Evolutionary conservation across 2,888 invertebrate genomes (phyloP).

Genomic region (Dasypolia templi): DNA sequence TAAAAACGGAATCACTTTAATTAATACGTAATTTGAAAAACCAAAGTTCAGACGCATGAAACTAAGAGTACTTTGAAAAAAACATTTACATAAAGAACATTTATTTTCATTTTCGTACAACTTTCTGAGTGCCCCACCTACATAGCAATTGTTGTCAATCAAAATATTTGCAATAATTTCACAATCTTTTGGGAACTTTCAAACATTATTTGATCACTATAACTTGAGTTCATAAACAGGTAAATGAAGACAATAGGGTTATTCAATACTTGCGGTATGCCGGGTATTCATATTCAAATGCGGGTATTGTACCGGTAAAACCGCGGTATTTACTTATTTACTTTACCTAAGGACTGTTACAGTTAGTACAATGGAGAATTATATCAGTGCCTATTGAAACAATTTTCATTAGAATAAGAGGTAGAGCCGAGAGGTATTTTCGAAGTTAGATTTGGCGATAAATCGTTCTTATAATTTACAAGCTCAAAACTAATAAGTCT

Average conservation of each 20-base stretch:
- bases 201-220: slow-evolving; percentile 6
- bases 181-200: neutral
- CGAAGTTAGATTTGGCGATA: too few relatives aligned
- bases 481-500: too few relatives aligned
- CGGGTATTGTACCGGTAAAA: slow-evolving; percentile 22
- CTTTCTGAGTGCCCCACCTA: neutral
- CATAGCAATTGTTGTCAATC: neutral
- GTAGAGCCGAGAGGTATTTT: slow-evolving; percentile 7
- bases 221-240: neutral
- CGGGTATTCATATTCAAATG: slow-evolving; percentile 41
- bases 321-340: slow-evolving; percentile 17
- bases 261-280: slow-evolving; percentile 24
- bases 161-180: neutral
- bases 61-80: neutral
- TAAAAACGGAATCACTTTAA: too few relatives aligned
- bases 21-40: too few relatives aligned
- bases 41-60: too few relatives aligned
- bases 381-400: slow-evolving; percentile 14
- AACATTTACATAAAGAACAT: neutral
- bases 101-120: neutral
- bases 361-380: slow-evolving; percentile 24
- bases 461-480: too few relatives aligned
- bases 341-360: neutral
- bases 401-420: slow-evolving; percentile 35
- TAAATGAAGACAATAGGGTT: slow-evolving; percentile 38